Conservation (phyloP, 2,888 invertebrate species). For the Dasysyrphus tricinctus region DNA sequence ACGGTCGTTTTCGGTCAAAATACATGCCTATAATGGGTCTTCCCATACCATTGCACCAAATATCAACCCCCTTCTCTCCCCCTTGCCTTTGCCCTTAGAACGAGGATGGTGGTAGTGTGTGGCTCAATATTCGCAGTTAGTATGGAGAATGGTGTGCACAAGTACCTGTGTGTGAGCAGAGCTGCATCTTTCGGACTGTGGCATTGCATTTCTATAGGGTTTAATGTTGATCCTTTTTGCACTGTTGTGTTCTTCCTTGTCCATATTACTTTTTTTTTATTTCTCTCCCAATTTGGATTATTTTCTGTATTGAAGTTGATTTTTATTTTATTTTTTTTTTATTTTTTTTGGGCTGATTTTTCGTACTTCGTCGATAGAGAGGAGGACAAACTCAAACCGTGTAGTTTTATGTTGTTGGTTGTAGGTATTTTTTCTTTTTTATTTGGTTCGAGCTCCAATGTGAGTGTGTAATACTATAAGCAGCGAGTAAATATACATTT, state of each 20-base stretch:
- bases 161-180: slow-evolving; percentile 70
- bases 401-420: slow-evolving; percentile 66
- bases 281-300: slow-evolving; percentile 79
- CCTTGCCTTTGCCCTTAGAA: slow-evolving; percentile 18
- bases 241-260: slow-evolving; percentile 58
- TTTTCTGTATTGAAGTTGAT: slow-evolving; percentile 78
- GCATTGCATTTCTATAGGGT: slow-evolving; percentile 75
- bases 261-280: slow-evolving; percentile 62
- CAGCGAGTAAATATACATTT: slow-evolving; percentile 73
- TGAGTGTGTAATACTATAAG: slow-evolving; percentile 75
- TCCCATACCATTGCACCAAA: slow-evolving; percentile 61
- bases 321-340: slow-evolving; percentile 36
- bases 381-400: slow-evolving; percentile 76
- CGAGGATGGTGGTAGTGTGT: slow-evolving; percentile 45
- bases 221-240: slow-evolving; percentile 75
- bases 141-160: slow-evolving; percentile 29
- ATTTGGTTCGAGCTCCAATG: slow-evolving; percentile 47
- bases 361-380: slow-evolving; percentile 72
- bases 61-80: slow-evolving; percentile 11
- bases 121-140: slow-evolving; percentile 45
- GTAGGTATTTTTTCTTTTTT: slow-evolving; percentile 7
- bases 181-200: slow-evolving; percentile 70
- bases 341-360: slow-evolving; percentile 76
- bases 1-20: slow-evolving; percentile 75
- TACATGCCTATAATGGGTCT: slow-evolving; percentile 74